Base-by-base conservation (phyloP, 1,140 invertebrate genomes). In the Drosophila takahashii region DNA sequence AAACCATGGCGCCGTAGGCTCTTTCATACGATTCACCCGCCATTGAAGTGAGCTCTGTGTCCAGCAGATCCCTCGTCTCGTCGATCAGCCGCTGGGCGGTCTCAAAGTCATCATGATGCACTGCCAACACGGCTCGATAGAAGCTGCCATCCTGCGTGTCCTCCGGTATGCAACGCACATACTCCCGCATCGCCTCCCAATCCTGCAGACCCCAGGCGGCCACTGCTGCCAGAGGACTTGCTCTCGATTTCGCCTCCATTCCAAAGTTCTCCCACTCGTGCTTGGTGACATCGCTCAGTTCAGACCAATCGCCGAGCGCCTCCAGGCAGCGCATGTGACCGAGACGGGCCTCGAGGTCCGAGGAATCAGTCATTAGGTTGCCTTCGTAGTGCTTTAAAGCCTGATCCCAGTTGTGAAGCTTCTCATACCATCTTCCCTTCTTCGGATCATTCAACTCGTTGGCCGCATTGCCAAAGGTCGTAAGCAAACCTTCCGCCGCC, bases 401-500 rank as follows among this genome's bases (percentile, higher is more conserved):
- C 91, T 97, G 97, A 76, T 99, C 98, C 98, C 98, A 99, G 85
- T 99, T 98, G 90, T 99, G 98, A 2, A 99, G 93, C 92, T 99
- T 99, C 91, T 99, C 99, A 91, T 99, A 99, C 99, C 99, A 99
- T 6, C 97, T 94, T 48, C 99, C 98, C 92, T 99, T n/a, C n/a
- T n/a, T n/a, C n/a, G n/a, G 97, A 0, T 99, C 96, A 22, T 91
- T 92, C 85, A 93, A 60, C 91, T 95, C 90, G 84, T 94, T 93
- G 1, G 93, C 94, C 0, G 93, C 94, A 52, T 95, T 95, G 51
- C 96, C 94, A 77, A 97, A 95, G 70, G 96, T 96, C 95, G 96
- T 97, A 0, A 99, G 98, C 85, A 99, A 92, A 22, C 97, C 98
- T 77, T 98, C 96, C 1, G 99, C 98, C 1, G 98, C 98, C 93